A percentile compares a stretch with the other conserved stretches of the same genome.
These are phyloP conservation scores for Chrysolina oricalcia DNA, from an alignment of 2,888 invertebrate genomes.

Conservation along the genomic window DNA sequence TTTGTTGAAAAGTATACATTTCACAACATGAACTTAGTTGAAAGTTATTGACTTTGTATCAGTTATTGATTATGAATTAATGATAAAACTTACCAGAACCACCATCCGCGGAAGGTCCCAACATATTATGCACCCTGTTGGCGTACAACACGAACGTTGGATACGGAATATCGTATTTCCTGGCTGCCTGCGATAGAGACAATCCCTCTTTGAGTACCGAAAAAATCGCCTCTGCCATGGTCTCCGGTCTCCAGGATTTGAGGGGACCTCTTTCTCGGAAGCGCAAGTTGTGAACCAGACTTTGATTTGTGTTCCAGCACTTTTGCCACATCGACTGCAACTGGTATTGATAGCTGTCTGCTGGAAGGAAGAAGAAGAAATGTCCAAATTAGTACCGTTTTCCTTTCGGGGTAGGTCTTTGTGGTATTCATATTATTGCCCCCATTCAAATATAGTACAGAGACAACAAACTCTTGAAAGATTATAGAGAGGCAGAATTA, in stretches of 20 bases:
- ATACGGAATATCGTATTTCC: constrained; percentile 96
- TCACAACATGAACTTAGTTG: no score
- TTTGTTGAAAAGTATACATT: no score
- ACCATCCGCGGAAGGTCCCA: constrained; percentile 93
- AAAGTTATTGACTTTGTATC: no score
- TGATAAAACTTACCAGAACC: constrained; percentile 82
- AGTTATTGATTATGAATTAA: neutral
- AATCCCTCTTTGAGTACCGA: constrained; percentile 93
- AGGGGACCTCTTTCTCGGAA: constrained; percentile 94
- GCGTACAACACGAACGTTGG: constrained; percentile 95
- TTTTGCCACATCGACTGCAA: constrained; percentile 97
- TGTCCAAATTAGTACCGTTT: constrained; percentile 28
- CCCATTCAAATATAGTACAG: neutral
- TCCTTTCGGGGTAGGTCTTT: neutral
- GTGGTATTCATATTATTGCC: neutral
- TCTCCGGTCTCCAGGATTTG: constrained; percentile 95
- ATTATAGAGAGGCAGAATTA: no score
- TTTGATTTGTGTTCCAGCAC: constrained; percentile 95
- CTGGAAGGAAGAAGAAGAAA: constrained; percentile 72
- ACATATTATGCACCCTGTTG: constrained; percentile 94
- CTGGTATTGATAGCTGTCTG: constrained; percentile 96
- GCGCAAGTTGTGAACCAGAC: constrained; percentile 90
- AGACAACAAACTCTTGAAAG: neutral
- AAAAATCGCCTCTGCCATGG: constrained; percentile 96
- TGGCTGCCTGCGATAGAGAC: constrained; percentile 90